Conservation (phyloP, 2,888 invertebrate genomes). For the Heliconius hortense region DNA sequence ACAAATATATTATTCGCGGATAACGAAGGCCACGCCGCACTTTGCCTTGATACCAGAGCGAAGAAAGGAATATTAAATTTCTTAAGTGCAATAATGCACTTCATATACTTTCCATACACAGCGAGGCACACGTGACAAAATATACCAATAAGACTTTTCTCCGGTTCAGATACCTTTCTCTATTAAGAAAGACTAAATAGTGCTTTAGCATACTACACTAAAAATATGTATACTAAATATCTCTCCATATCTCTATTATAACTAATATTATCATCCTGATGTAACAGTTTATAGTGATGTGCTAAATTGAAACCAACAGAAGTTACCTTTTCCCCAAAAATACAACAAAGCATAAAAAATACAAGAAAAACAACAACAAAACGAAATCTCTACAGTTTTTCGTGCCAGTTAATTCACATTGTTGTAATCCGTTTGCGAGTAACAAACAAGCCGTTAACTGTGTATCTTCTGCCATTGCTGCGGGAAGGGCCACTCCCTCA, state of each 20-base stretch:
- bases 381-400: conserved; percentile 47
- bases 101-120: no score
- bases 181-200: no score
- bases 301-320: neutral
- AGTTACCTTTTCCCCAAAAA: neutral
- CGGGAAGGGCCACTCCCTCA: conserved; percentile 40
- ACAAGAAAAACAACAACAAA: neutral
- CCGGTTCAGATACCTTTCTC: no score
- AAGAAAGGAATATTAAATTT: no score
- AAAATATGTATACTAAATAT: neutral
- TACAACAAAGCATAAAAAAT: neutral
- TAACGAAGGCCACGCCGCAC: no score
- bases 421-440: conserved; percentile 58
- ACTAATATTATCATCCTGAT: no score
- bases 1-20: no score
- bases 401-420: conserved; percentile 45
- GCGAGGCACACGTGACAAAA: no score
- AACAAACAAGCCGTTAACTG: conserved; percentile 56
- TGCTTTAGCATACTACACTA: no score
- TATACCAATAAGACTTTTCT: no score
- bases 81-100: no score
- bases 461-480: conserved; percentile 51
- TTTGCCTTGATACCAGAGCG: no score
- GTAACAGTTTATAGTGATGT: neutral
- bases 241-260: neutral